Conservation (phyloP, 2,797 vertebrate genomes). For the Malacoctenus gilli region DNA sequence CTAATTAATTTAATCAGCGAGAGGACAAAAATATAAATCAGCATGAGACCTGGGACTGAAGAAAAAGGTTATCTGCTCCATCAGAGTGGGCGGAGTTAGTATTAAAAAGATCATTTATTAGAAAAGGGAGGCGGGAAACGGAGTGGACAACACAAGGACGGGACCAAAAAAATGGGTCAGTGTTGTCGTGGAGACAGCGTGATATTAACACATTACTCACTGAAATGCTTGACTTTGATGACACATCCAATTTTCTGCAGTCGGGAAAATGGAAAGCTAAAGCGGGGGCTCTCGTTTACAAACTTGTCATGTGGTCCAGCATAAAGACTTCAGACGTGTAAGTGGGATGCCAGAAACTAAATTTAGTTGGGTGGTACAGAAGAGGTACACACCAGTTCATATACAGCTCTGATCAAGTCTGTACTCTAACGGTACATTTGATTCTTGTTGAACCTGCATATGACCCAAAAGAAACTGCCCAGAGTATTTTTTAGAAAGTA, state of each 20-base stretch:
- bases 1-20: conserved; percentile 12
- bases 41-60: not conserved
- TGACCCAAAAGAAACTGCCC: no score
- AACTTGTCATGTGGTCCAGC: conserved; percentile 22
- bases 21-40: conserved; percentile 20
- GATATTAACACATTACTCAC: conserved; percentile 65
- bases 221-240: conserved; percentile 50
- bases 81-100: conserved; percentile 1
- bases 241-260: conserved; percentile 46
- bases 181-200: conserved; percentile 38
- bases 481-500: no score
- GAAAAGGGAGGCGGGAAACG: not conserved
- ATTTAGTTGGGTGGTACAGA: no score
- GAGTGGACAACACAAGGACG: not conserved
- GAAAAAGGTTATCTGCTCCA: conserved; percentile 16
- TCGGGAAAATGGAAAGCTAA: conserved; percentile 40
- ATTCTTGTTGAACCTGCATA: no score
- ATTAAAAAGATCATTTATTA: conserved; percentile 12
- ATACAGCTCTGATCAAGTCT: no score
- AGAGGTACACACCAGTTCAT: no score
- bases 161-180: conserved; percentile 36
- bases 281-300: conserved; percentile 27
- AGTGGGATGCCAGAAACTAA: not conserved
- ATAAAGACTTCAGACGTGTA: conserved; percentile 22
- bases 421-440: no score